phyloP scores from a whole-genome alignment of 2,113 vertebrate genomes.

The Blennius ocellaris region DNA sequence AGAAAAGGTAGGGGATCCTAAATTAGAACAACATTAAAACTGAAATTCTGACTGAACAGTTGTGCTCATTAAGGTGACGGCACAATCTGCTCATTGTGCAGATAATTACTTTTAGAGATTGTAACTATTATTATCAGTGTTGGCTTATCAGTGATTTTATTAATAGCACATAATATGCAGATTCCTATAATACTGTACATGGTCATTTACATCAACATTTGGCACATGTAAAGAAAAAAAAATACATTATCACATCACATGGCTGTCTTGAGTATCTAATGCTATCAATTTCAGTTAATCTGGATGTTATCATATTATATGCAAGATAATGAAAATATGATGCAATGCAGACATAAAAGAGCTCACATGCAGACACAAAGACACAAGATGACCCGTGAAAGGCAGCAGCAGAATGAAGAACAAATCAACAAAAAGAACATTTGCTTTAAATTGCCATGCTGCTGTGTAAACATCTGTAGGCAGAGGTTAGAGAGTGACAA shows the following conservation, averaged over 20 bases:
- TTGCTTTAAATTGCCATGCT: constrained; percentile 46
- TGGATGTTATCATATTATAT: no score
- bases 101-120: constrained; percentile 35
- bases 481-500: constrained; percentile 26
- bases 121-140: constrained; percentile 26
- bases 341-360: constrained; percentile 28
- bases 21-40: constrained; percentile 69
- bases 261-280: constrained; percentile 75
- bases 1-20: constrained; percentile 77
- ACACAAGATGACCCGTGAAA: constrained; percentile 61
- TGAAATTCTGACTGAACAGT: constrained; percentile 38
- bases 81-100: constrained; percentile 56
- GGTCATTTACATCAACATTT: constrained; percentile 87
- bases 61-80: constrained; percentile 40
- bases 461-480: constrained; percentile 43
- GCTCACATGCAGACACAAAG: constrained; percentile 70
- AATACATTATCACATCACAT: constrained; percentile 84
- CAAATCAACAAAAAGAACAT: constrained; percentile 48
- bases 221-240: constrained; percentile 88
- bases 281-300: not conserved
- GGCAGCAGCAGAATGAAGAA: constrained; percentile 61
- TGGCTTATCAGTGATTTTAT: constrained; percentile 23
- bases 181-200: constrained; percentile 76
- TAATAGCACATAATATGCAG: constrained; percentile 20
- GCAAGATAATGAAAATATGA: not conserved